A percentile compares a stretch with the other conserved stretches of the same genome.
Conservation (phyloP, 2,113 vertebrate genomes). For the Heterotilapia buettikoferi region DNA sequence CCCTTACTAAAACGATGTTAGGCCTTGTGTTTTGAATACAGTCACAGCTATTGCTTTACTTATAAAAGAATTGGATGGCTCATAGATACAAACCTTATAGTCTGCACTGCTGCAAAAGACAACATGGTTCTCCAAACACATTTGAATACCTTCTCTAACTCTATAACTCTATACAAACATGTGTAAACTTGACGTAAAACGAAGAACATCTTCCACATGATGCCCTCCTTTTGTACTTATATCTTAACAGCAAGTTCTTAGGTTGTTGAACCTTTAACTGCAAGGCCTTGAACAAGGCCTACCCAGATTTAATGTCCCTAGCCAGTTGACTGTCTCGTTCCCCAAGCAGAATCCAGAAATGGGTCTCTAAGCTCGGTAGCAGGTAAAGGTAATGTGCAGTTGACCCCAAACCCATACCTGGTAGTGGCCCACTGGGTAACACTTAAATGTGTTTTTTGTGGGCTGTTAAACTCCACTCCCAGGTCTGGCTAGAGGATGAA, state of each 20-base stretch:
- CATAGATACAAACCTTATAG: background rate
- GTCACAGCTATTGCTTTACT: background rate
- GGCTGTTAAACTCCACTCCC: background rate
- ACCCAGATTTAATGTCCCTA: background rate
- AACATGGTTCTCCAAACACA: background rate
- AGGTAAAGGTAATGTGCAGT: background rate
- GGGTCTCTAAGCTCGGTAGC: background rate
- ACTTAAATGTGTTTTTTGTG: background rate
- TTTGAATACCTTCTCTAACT: background rate
- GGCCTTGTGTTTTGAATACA: background rate
- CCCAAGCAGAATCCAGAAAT: background rate
- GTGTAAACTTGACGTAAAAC: background rate
- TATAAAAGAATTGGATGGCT: background rate
- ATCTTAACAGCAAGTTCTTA: background rate
- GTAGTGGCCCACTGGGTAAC: background rate
- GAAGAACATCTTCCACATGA: background rate
- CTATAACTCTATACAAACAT: background rate
- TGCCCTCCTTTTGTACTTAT: background rate
- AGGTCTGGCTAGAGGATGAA: background rate
- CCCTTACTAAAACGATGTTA: fast-evolving
- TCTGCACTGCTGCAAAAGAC: background rate
- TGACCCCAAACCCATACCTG: background rate
- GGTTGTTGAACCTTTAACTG: background rate
- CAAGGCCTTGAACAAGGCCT: background rate
- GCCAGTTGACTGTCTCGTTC: background rate